phyloP scores from a whole-genome alignment of 2,797 vertebrate species.

The Clarias platycephalus region DNA sequence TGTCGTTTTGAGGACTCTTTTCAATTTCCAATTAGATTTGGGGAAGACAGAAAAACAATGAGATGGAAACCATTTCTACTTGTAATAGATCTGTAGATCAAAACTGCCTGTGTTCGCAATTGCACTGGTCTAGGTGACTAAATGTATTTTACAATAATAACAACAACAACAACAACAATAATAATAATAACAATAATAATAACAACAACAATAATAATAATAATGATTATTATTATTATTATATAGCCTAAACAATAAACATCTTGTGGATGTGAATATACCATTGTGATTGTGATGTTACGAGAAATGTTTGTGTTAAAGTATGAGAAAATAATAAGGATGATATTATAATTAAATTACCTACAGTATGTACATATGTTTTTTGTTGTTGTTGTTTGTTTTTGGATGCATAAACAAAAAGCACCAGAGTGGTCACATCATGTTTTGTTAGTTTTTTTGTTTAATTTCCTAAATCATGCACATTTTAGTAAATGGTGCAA shows the following conservation, averaged over 20 bases:
- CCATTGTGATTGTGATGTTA: neutral
- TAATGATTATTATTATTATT: too few relatives aligned
- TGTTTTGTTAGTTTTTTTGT: too few relatives aligned
- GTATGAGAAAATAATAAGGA: neutral
- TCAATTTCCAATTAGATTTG: slow-evolving; percentile 63
- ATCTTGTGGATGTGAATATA: neutral
- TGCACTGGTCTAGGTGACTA: neutral
- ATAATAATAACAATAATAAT: too few relatives aligned
- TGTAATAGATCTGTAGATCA: neutral
- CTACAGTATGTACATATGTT: neutral
- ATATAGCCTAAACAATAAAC: neutral
- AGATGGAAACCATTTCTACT: slow-evolving; percentile 61
- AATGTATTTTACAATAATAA: neutral
- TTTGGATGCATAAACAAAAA: too few relatives aligned
- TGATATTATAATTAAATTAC: neutral
- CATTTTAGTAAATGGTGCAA: too few relatives aligned
- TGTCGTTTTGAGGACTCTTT: slow-evolving; percentile 67
- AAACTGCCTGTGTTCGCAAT: neutral
- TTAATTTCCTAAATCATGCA: too few relatives aligned
- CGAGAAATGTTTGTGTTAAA: neutral
- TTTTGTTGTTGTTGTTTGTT: too few relatives aligned
- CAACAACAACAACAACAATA: too few relatives aligned
- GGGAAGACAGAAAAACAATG: slow-evolving; percentile 59
- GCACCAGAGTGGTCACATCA: too few relatives aligned
- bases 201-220: too few relatives aligned